phyloP scores from a whole-genome alignment of 2,888 invertebrate genomes.

The Apotomis capreana region DNA sequence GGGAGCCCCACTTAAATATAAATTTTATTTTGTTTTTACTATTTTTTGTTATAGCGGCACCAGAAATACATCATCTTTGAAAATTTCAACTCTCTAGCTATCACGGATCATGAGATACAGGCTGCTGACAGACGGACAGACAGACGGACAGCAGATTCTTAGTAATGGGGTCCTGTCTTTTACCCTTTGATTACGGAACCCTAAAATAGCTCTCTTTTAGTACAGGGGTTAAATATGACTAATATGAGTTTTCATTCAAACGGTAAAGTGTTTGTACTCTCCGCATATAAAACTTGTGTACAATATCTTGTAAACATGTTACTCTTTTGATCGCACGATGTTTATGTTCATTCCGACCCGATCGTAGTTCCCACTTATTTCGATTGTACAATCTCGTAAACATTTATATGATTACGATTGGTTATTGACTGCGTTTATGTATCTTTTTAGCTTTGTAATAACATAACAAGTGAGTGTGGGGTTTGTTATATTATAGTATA shows the following conservation, averaged over 20 bases:
- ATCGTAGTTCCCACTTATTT: constrained; percentile 13
- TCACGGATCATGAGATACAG: too few relatives aligned
- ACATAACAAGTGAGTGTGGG: neutral
- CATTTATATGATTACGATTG: constrained; percentile 16
- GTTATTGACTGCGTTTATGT: constrained; percentile 3
- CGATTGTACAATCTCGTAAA: constrained; percentile 14
- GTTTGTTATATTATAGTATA: too few relatives aligned
- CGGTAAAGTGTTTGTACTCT: neutral
- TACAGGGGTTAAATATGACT: neutral
- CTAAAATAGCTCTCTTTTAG: too few relatives aligned
- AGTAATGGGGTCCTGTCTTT: too few relatives aligned
- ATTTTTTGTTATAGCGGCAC: too few relatives aligned
- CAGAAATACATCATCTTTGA: too few relatives aligned
- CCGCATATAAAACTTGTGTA: neutral
- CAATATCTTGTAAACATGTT: constrained; percentile 1
- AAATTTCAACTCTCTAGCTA: too few relatives aligned
- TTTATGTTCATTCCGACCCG: constrained; percentile 18
- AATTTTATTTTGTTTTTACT: too few relatives aligned
- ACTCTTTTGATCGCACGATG: constrained; percentile 19
- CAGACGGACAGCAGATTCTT: too few relatives aligned
- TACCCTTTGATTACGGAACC: too few relatives aligned
- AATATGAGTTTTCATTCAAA: neutral
- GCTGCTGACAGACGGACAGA: too few relatives aligned
- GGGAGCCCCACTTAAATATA: too few relatives aligned
- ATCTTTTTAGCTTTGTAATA: neutral